A percentile compares a stretch with the other conserved stretches of the same genome.
Evolutionary conservation across 2,888 invertebrate species (phyloP).

Genomic region (Stramonita haemastoma): DNA sequence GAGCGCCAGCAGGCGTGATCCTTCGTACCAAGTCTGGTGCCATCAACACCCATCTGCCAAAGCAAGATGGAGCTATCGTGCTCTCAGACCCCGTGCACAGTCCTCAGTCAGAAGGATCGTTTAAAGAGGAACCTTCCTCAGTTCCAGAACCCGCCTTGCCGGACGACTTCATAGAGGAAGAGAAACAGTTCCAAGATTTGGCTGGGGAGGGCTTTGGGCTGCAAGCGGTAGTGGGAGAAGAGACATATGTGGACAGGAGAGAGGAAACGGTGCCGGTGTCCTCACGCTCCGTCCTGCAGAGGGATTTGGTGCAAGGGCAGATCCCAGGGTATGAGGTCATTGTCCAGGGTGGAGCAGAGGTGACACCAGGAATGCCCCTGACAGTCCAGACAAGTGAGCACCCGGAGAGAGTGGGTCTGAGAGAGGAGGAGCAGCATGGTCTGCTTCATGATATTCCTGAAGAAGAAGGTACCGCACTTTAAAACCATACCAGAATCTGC

Average conservation of each 20-base stretch:
- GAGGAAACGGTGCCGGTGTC: constrained; percentile 42
- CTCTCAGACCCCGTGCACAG: constrained; percentile 49
- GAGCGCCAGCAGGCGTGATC: constrained; percentile 20
- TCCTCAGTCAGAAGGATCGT: constrained; percentile 53
- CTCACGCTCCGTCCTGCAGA: background rate
- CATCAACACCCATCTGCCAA: constrained; percentile 11
- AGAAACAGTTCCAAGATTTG: constrained; percentile 35
- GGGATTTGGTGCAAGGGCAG: background rate
- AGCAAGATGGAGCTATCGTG: background rate
- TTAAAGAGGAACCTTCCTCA: constrained; percentile 55
- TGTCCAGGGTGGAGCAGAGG: constrained; percentile 13
- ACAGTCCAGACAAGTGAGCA: background rate
- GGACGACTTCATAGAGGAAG: constrained; percentile 49
- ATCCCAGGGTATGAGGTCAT: constrained; percentile 6
- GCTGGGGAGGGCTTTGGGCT: constrained; percentile 35
- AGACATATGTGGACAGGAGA: constrained; percentile 42
- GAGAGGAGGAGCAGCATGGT: constrained; percentile 28
- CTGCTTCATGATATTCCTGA: constrained; percentile 1
- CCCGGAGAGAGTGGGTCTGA: background rate
- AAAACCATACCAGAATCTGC: background rate
- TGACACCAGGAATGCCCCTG: background rate
- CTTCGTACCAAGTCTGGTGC: constrained; percentile 18
- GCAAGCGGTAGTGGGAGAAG: constrained; percentile 38
- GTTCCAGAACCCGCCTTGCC: constrained; percentile 58
- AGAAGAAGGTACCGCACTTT: constrained; percentile 37